Conservation (phyloP, 1,140 invertebrate genomes). For the Eumaeus atala region DNA sequence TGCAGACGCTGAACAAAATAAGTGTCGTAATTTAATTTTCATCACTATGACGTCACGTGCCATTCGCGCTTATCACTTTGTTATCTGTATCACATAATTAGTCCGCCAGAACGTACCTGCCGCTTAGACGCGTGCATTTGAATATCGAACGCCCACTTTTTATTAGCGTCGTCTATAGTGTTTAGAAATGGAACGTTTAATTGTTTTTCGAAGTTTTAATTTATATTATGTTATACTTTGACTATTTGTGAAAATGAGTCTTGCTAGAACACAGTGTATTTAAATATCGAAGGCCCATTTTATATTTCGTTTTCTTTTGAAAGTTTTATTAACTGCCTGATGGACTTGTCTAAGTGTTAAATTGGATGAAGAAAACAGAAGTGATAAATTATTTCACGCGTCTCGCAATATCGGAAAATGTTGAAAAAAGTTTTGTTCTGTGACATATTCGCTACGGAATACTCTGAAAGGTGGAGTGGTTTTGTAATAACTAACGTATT, state of each 20-base stretch:
- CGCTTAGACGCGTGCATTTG: conserved; percentile 15
- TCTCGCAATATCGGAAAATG: conserved; percentile 9
- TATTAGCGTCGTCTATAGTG: not conserved
- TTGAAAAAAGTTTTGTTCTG: conserved; percentile 37
- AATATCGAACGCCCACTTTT: conserved; percentile 17
- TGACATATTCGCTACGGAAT: conserved; percentile 33
- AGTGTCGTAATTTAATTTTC: not conserved
- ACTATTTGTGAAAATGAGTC: no score
- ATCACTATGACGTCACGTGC: conserved; percentile 9
- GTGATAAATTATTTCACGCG: not conserved
- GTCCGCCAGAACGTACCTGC: conserved; percentile 40
- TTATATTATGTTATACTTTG: no score
- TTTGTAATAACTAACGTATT: not conserved
- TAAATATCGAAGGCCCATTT: not conserved
- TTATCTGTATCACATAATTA: conserved; percentile 48
- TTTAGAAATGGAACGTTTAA: not conserved
- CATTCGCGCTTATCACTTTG: conserved; percentile 34
- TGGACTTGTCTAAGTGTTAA: not conserved
- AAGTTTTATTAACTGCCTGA: not conserved
- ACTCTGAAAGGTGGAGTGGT: conserved; percentile 21
- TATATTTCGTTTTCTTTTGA: not conserved
- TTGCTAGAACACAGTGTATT: no score
- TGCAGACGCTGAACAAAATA: not conserved
- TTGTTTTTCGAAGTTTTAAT: no score
- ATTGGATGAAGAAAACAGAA: not conserved